These are phyloP conservation scores for Lutraria rhynchaena DNA, from an alignment of 1,140 invertebrate genomes.

Conservation along the genomic window DNA sequence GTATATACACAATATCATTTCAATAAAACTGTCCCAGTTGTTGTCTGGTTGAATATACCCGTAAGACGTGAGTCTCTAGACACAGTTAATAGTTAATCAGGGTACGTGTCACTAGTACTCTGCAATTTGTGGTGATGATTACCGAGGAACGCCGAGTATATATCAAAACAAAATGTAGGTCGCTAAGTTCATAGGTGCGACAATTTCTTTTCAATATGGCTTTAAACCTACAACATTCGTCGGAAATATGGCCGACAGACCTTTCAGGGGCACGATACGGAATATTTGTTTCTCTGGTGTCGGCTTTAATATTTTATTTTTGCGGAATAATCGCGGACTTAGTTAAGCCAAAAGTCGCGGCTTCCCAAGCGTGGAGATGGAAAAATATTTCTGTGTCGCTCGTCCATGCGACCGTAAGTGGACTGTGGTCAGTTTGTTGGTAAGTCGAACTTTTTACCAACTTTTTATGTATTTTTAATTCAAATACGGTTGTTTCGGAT, in stretches of 20 bases:
- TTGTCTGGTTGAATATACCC: no score
- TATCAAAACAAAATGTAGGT: not conserved
- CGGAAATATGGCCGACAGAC: constrained; percentile 61
- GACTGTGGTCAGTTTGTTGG: constrained; percentile 77
- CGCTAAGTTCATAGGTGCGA: not conserved
- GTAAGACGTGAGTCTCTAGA: no score
- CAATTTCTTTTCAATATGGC: no score
- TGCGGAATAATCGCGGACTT: constrained; percentile 19
- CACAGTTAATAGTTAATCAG: no score
- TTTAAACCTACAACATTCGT: no score
- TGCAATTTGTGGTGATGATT: no score
- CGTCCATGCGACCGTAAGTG: constrained; percentile 81
- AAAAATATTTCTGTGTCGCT: constrained; percentile 82
- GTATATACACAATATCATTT: no score
- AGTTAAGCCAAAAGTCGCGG: constrained; percentile 51
- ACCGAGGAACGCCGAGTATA: no score
- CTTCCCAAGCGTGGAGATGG: constrained; percentile 81
- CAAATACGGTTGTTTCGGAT: not conserved
- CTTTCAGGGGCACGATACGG: constrained; percentile 42
- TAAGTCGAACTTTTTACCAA: constrained; percentile 59
- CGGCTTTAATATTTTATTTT: constrained; percentile 60
- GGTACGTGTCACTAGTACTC: no score
- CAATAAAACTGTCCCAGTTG: no score
- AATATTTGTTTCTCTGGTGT: constrained; percentile 35
- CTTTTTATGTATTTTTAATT: not conserved